A percentile compares a stretch with the other conserved stretches of the same genome.
Conservation (phyloP, 2,797 vertebrate genomes). For the Clamator glandarius region DNA sequence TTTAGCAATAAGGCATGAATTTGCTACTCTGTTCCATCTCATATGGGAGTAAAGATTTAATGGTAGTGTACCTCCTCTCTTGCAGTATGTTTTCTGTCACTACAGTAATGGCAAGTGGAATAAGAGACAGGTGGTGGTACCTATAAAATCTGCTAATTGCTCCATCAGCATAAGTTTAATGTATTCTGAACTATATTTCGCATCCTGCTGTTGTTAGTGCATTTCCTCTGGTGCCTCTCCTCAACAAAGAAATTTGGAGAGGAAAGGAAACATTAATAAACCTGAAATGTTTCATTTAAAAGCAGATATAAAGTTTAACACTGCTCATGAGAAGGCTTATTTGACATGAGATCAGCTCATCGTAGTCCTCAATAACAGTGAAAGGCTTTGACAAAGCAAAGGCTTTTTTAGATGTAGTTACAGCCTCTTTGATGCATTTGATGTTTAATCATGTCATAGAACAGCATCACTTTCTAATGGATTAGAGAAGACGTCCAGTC, state of each 20-base stretch:
- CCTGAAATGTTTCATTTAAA: conserved; percentile 78
- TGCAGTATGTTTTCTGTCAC: conserved; percentile 68
- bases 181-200: conserved; percentile 74
- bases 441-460: conserved; percentile 35
- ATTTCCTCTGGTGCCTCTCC: conserved; percentile 76
- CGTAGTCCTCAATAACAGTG: conserved; percentile 76
- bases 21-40: conserved; percentile 48
- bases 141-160: conserved; percentile 78
- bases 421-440: conserved; percentile 50
- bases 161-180: conserved; percentile 78
- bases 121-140: conserved; percentile 80
- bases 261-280: conserved; percentile 85
- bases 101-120: conserved; percentile 75
- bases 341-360: conserved; percentile 70
- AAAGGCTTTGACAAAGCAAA: conserved; percentile 64
- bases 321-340: conserved; percentile 71
- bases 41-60: conserved; percentile 71
- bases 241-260: conserved; percentile 87
- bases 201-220: conserved; percentile 84
- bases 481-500: conserved; percentile 25
- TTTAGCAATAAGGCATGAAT: conserved; percentile 42
- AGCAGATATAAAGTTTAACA: conserved; percentile 79
- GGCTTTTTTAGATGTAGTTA: conserved; percentile 64
- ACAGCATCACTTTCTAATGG: conserved; percentile 48
- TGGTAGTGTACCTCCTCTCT: conserved; percentile 45